phyloP scores from a whole-genome alignment of 2,113 vertebrate genomes.

The Silurus glanis region DNA sequence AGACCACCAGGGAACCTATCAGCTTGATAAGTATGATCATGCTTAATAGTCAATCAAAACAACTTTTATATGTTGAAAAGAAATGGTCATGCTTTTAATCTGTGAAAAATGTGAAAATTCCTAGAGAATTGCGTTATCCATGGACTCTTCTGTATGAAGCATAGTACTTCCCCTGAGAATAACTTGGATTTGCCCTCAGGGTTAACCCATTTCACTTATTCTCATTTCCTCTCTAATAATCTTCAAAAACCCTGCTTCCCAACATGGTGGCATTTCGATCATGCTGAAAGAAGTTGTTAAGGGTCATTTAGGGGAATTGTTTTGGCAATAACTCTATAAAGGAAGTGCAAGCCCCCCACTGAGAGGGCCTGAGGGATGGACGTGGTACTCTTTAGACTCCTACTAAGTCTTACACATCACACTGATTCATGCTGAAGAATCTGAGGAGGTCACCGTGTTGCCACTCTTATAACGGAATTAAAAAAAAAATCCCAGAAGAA shows the following conservation, averaged over 20 bases:
- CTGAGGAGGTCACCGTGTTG: background rate
- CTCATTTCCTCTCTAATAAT: slow-evolving; percentile 24
- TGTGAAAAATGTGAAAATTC: slow-evolving; percentile 44
- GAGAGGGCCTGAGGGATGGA: slow-evolving; percentile 23
- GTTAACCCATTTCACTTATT: slow-evolving; percentile 32
- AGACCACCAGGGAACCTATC: too few species aligned
- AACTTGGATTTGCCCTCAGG: slow-evolving; percentile 28
- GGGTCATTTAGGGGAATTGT: slow-evolving; percentile 44
- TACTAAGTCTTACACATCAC: background rate
- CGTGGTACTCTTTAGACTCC: background rate
- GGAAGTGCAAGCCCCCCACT: slow-evolving; percentile 42
- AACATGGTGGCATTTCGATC: slow-evolving; percentile 44
- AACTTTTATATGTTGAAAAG: background rate
- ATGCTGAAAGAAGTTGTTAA: slow-evolving; percentile 39
- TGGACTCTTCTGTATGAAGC: slow-evolving; percentile 2
- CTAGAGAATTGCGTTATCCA: slow-evolving; percentile 15
- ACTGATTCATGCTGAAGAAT: background rate
- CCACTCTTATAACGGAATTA: background rate
- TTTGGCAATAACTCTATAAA: slow-evolving; percentile 51
- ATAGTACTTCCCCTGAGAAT: slow-evolving; percentile 29
- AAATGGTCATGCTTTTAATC: slow-evolving; percentile 12
- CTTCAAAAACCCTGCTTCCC: slow-evolving; percentile 51
- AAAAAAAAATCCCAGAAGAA: background rate
- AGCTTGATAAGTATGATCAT: background rate
- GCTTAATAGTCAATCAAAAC: background rate